Percentiles rank a stretch among this genome's conserved stretches.
Conservation (phyloP, 1,140 invertebrate species). For the Drosophila cardini region DNA sequence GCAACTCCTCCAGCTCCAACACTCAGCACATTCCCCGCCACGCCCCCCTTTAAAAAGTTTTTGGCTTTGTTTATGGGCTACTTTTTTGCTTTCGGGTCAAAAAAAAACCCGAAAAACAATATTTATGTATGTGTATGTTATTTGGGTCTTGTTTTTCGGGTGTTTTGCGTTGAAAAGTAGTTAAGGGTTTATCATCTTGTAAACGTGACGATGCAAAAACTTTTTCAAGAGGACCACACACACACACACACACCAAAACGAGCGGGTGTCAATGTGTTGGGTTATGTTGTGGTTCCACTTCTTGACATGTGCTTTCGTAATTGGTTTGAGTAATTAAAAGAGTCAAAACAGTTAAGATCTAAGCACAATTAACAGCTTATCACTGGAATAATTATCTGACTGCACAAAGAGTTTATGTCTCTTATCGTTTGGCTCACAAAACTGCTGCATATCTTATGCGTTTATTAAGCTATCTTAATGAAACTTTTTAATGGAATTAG, state of each 20-base stretch:
- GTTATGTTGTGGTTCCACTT: constrained; percentile 13
- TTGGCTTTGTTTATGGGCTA: constrained; percentile 62
- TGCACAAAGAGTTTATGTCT: neutral
- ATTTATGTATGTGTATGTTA: constrained; percentile 24
- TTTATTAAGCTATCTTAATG: neutral
- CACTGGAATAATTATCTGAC: constrained; percentile 17
- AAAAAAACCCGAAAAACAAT: constrained; percentile 43
- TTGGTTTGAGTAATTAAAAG: constrained; percentile 23
- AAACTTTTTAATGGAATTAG: neutral
- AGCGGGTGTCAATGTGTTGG: constrained; percentile 13
- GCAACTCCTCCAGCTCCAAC: constrained; percentile 26
- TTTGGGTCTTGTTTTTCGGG: constrained; percentile 58
- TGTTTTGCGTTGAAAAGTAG: constrained; percentile 69
- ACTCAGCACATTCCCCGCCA: neutral
- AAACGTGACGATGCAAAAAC: constrained; percentile 75
- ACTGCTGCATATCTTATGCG: neutral
- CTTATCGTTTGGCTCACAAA: neutral
- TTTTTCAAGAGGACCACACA: constrained; percentile 40
- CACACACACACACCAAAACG: constrained; percentile 30
- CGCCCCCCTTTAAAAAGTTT: constrained; percentile 59
- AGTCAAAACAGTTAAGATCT: constrained; percentile 19
- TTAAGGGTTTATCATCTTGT: constrained; percentile 80
- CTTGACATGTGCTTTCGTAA: neutral
- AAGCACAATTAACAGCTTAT: constrained; percentile 37
- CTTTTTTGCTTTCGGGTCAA: constrained; percentile 71